Evolutionary conservation across 2,113 vertebrate genomes (phyloP).

Genomic region (Talpa occidentalis): DNA sequence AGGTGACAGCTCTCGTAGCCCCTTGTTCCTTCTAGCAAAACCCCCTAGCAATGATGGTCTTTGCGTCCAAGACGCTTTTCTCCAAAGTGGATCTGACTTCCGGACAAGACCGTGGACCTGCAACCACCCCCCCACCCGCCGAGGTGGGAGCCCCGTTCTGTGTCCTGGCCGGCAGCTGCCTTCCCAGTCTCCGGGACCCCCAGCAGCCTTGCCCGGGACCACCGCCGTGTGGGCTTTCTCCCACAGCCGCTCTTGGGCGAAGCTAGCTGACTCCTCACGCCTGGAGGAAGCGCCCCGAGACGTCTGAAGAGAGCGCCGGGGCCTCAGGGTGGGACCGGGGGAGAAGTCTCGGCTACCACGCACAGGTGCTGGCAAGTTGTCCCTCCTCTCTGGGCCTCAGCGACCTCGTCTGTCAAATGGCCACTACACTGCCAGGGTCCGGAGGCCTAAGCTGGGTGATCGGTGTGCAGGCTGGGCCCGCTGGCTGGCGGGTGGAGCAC

Average conservation of each 20-base stretch:
- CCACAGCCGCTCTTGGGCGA: neutral
- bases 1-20: neutral
- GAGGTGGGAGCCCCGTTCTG: fast-evolving
- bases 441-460: neutral
- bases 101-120: fast-evolving
- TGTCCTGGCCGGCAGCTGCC: neutral
- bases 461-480: too few species aligned
- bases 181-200: neutral
- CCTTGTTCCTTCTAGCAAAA: neutral
- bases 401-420: neutral
- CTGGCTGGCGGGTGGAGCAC: neutral
- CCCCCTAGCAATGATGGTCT: neutral
- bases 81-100: neutral
- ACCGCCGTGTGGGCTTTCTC: neutral
- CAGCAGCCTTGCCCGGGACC: too few species aligned
- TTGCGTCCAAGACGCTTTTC: neutral
- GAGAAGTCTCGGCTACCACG: too few species aligned
- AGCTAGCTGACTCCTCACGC: fast-evolving
- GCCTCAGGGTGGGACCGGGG: fast-evolving
- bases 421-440: fast-evolving
- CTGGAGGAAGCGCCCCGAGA: neutral
- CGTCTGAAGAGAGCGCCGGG: neutral
- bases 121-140: fast-evolving
- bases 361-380: neutral
- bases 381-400: neutral